Base-by-base conservation (phyloP, 2,888 invertebrate genomes). In the Eupithecia pulchellata region DNA sequence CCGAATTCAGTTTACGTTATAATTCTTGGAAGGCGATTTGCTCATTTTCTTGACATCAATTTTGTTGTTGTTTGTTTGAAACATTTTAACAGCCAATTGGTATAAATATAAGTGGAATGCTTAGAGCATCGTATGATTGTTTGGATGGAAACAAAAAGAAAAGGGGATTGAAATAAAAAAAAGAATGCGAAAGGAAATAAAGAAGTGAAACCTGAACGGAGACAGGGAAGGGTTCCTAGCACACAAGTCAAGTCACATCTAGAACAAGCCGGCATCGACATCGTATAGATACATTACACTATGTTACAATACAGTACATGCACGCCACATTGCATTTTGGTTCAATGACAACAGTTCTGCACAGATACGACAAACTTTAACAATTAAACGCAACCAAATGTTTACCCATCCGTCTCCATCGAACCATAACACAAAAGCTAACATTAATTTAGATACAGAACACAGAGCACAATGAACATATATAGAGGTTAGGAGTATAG, bases 401-500 rank as follows among this genome's bases (percentile, higher is more conserved):
- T 80, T 81, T 79, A 78, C 83, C 86, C 84, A 84, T 80, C 80
- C 79, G 84, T 84, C 84, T 84, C 86, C 91, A 92, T 93, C 91
- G 93, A 93, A 93, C 93, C 93, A 94, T 86, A 91, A 92, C 93
- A 91, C 93, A 93, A 91, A 87, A 92, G 92, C 92, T 91, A 89
- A 93, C 92, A 93, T 93, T 92, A 90, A 93, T 91, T 86, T 82
- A 84, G 88, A 88, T 92, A 93, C 91, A 93, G 88, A 92, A 92
- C 92, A 93, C 92, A 93, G 89, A 93, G 92, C 93, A 93, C 91
- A 93, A 93, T 93, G 92, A 92, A 93, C 91, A 90, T 88, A 92
- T 90, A 92, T 81, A 91, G 79, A 88, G 90, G 91, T 93, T 93
- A 92, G 86, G 87, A 89, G 87, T 89, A n/a, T 90, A 90, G 83